Percentiles rank a stretch among this genome's conserved stretches.
Evolutionary conservation across 2,888 invertebrate species (phyloP).

Genomic region (Leucania comma): DNA sequence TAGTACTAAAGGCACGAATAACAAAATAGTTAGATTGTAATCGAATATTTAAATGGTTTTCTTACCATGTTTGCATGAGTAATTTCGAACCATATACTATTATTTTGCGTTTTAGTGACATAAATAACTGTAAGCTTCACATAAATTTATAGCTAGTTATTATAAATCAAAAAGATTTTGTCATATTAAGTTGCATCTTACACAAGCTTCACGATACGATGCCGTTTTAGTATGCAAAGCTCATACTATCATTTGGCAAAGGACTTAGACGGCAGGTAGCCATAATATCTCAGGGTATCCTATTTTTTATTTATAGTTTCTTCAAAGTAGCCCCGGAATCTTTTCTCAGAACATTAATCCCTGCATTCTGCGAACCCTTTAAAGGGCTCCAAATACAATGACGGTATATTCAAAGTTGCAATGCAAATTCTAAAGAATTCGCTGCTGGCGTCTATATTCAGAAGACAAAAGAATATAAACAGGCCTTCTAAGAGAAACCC

Average conservation of each 20-base stretch:
- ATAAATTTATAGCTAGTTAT: slow-evolving; percentile 28
- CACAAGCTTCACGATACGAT: not conserved
- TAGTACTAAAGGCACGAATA: slow-evolving; percentile 18
- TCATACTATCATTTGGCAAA: slow-evolving; percentile 15
- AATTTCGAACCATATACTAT: slow-evolving; percentile 27
- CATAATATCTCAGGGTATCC: slow-evolving; percentile 11
- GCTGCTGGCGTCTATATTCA: slow-evolving; percentile 37
- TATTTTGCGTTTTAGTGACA: slow-evolving; percentile 39
- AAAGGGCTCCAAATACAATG: slow-evolving; percentile 41
- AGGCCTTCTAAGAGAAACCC: not conserved
- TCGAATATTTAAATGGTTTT: slow-evolving; percentile 45
- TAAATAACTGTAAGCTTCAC: slow-evolving; percentile 35
- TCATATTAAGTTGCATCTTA: slow-evolving; percentile 37
- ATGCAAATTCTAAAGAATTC: slow-evolving; percentile 48
- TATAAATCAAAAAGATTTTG: slow-evolving; percentile 49
- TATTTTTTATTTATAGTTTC: slow-evolving; percentile 13
- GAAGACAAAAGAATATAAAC: slow-evolving; percentile 43
- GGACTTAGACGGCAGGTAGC: slow-evolving; percentile 7
- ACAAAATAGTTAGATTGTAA: slow-evolving; percentile 40
- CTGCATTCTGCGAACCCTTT: slow-evolving; percentile 18
- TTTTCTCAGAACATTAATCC: slow-evolving; percentile 33
- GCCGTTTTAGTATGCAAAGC: slow-evolving; percentile 27
- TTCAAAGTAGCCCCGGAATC: slow-evolving; percentile 8
- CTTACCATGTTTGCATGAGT: slow-evolving; percentile 41
- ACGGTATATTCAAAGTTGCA: slow-evolving; percentile 24